Evolutionary conservation across 1,140 invertebrate species (phyloP).

Genomic region (Pteromalus puparum): DNA sequence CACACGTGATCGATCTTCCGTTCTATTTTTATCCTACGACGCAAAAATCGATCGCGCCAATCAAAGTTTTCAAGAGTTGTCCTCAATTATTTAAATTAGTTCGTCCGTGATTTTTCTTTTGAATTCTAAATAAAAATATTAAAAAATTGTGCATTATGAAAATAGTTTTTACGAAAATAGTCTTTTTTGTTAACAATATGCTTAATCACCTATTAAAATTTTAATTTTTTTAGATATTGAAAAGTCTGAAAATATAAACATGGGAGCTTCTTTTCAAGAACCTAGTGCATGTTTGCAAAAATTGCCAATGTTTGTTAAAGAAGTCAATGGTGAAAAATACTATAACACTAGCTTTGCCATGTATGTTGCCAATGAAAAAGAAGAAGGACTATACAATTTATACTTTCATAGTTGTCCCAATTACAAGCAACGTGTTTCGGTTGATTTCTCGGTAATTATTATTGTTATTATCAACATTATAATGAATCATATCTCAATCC

Average conservation of each 20-base stretch:
- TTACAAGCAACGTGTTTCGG: constrained; percentile 75
- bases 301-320: constrained; percentile 64
- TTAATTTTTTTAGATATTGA: constrained; percentile 54
- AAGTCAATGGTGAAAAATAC: constrained; percentile 63
- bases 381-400: constrained; percentile 96
- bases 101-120: background rate
- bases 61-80: background rate
- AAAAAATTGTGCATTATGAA: no score
- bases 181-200: background rate
- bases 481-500: constrained; percentile 17
- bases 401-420: constrained; percentile 97
- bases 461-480: constrained; percentile 28
- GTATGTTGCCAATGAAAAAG: constrained; percentile 83
- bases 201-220: background rate
- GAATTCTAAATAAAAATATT: no score
- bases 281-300: constrained; percentile 61
- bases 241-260: constrained; percentile 30
- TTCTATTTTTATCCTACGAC: constrained; percentile 4
- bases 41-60: background rate
- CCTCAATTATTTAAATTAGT: background rate
- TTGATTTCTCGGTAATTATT: constrained; percentile 81
- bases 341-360: constrained; percentile 82
- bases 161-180: background rate
- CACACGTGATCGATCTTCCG: background rate
- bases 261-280: constrained; percentile 33